Evolutionary conservation across 2,888 invertebrate genomes (phyloP).

Genomic region (Protophormia terraenovae): DNA sequence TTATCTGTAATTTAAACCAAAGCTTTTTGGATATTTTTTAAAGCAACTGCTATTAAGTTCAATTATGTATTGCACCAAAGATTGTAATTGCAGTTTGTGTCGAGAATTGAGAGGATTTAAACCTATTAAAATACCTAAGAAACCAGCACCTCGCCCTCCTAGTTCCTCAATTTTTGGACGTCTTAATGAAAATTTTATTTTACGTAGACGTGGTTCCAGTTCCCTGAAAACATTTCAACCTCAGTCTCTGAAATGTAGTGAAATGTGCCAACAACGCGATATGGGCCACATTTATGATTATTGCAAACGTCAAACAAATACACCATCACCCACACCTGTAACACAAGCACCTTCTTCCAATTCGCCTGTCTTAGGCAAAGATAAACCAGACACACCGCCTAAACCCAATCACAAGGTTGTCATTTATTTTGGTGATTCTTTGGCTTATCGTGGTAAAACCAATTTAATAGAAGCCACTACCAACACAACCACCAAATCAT

Average conservation of each 20-base stretch:
- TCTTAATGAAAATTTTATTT: constrained; percentile 81
- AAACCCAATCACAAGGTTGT: constrained; percentile 85
- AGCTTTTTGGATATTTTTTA: constrained; percentile 25
- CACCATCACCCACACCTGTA: constrained; percentile 77
- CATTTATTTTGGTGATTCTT: constrained; percentile 88
- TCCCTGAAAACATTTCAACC: constrained; percentile 79
- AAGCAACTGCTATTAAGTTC: neutral
- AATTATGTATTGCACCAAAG: constrained; percentile 86
- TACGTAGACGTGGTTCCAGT: constrained; percentile 80
- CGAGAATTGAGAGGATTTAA: constrained; percentile 87
- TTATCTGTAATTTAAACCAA: constrained; percentile 34
- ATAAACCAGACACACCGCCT: constrained; percentile 75
- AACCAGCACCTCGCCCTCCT: constrained; percentile 77
- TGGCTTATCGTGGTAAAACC: constrained; percentile 75
- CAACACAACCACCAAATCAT: neutral
- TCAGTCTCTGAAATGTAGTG: constrained; percentile 76
- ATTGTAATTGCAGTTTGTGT: constrained; percentile 89
- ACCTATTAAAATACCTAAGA: constrained; percentile 78
- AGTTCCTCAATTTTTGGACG: constrained; percentile 76
- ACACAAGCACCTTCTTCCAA: constrained; percentile 73
- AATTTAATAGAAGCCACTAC: constrained; percentile 34
- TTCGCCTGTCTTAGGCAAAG: constrained; percentile 55
- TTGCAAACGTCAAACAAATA: constrained; percentile 66
- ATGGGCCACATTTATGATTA: constrained; percentile 61
- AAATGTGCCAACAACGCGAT: constrained; percentile 75